These are phyloP conservation scores for Xestobium rufovillosum DNA, from an alignment of 2,888 invertebrate species.

Conservation along the genomic window DNA sequence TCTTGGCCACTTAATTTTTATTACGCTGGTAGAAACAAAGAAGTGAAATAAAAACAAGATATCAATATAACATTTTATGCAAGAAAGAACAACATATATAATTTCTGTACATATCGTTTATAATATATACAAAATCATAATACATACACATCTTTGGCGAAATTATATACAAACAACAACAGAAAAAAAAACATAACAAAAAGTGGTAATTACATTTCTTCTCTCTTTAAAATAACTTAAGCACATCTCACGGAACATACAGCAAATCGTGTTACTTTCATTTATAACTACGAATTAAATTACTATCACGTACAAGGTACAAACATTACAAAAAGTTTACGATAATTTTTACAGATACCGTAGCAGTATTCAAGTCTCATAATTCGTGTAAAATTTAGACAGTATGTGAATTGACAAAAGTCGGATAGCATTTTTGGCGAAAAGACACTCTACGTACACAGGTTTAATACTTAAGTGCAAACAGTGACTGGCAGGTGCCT, in stretches of 20 bases:
- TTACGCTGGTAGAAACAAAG: too few relatives aligned
- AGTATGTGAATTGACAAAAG: too few relatives aligned
- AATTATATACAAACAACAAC: conserved; percentile 41
- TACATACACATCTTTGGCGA: conserved; percentile 44
- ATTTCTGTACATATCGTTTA: conserved; percentile 43
- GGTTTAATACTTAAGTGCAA: too few relatives aligned
- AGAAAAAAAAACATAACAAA: conserved; percentile 30
- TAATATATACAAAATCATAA: conserved; percentile 39
- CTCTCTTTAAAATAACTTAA: conserved; percentile 25
- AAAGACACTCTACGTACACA: too few relatives aligned
- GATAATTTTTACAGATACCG: conserved; percentile 1
- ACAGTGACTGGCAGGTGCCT: too few relatives aligned
- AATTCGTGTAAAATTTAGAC: too few relatives aligned
- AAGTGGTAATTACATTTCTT: conserved; percentile 24
- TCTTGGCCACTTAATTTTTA: too few relatives aligned
- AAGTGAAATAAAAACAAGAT: too few relatives aligned
- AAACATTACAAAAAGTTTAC: conserved; percentile 32
- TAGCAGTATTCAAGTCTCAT: too few relatives aligned
- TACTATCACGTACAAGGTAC: conserved; percentile 34
- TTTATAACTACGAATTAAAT: conserved; percentile 28
- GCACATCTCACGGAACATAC: conserved; percentile 20
- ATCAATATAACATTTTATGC: too few relatives aligned
- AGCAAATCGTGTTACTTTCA: conserved; percentile 22
- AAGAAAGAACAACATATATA: conserved; percentile 44
- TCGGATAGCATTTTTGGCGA: too few relatives aligned